These are phyloP conservation scores for Smutsia gigantea DNA, from an alignment of 2,797 vertebrate species.

Conservation along the genomic window DNA sequence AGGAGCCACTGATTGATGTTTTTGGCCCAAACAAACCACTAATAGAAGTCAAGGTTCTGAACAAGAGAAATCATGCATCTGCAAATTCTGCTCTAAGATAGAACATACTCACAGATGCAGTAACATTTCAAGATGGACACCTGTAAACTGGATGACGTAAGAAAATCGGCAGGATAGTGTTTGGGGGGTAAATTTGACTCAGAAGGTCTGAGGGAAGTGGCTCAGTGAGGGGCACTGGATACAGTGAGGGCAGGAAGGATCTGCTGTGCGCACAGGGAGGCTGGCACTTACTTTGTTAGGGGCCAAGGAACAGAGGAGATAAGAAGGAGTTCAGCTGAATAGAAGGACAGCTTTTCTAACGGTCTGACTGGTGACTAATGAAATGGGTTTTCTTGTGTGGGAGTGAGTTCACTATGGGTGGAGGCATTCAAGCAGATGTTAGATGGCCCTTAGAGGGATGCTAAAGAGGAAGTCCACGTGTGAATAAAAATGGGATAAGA, in stretches of 20 bases:
- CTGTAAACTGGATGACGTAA: background rate
- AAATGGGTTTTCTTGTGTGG: background rate
- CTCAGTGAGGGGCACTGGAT: background rate
- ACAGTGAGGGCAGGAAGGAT: background rate
- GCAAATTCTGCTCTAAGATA: background rate
- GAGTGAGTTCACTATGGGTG: background rate
- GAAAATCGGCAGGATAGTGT: background rate
- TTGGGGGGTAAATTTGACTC: background rate
- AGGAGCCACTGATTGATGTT: background rate
- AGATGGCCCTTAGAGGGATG: background rate
- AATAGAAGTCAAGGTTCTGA: background rate
- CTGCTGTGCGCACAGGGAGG: no score
- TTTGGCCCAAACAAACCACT: background rate
- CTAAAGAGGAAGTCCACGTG: background rate
- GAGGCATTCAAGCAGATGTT: background rate
- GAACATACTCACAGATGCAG: background rate
- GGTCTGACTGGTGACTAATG: background rate
- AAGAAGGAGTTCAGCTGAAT: background rate
- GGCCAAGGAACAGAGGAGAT: background rate
- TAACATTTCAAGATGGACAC: background rate
- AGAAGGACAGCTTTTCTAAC: background rate
- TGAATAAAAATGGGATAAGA: background rate
- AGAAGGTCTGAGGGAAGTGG: background rate
- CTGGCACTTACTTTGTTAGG: background rate
- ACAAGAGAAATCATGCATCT: background rate